A percentile compares a stretch with the other conserved stretches of the same genome.
phyloP scores from a whole-genome alignment of 2,113 vertebrate species.

The Coptodon rendalli region DNA sequence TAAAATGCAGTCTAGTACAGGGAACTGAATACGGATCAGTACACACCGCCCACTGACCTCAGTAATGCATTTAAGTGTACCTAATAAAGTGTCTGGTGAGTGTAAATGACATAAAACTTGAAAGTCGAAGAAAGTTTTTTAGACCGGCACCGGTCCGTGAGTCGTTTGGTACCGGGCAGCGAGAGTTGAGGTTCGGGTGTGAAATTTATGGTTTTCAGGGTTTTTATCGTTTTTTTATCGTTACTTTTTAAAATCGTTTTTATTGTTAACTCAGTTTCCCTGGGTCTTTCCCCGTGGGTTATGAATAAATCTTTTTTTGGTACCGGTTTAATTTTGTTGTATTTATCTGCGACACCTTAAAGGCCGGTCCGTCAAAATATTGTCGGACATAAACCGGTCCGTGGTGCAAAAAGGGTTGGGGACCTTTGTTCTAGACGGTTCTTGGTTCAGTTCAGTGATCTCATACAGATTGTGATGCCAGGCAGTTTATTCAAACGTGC shows the following conservation, averaged over 20 bases:
- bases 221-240: neutral
- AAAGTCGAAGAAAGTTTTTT: neutral
- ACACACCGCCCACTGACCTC: neutral
- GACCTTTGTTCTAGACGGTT: neutral
- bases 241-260: neutral
- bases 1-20: neutral
- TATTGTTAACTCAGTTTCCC: neutral
- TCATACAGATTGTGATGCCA: neutral
- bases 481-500: neutral
- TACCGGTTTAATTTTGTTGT: accelerated
- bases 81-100: neutral
- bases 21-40: neutral
- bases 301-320: neutral
- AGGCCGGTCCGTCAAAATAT: accelerated
- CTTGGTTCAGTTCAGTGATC: neutral
- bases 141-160: neutral
- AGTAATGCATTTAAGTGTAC: neutral
- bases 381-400: accelerated
- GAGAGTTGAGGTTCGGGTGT: neutral
- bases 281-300: neutral
- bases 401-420: accelerated
- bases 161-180: accelerated
- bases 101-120: neutral
- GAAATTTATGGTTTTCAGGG: neutral
- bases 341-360: accelerated